Percentiles rank a stretch among this genome's conserved stretches.
Evolutionary conservation across 2,113 vertebrate species (phyloP).

Genomic region (Agelaius phoeniceus): DNA sequence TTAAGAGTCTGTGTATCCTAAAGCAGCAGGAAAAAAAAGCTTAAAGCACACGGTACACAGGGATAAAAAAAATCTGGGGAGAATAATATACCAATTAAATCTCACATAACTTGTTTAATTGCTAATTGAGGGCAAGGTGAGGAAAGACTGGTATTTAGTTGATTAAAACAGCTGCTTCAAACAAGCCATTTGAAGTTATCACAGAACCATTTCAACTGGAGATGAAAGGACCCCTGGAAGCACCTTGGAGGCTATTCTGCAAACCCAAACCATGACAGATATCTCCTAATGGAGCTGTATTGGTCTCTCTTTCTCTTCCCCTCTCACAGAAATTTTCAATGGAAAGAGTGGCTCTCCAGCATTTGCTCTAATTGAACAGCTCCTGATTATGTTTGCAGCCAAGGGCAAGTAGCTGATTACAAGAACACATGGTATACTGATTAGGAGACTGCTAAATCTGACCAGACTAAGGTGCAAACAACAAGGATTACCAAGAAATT

Average conservation of each 20-base stretch:
- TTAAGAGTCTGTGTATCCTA: not conserved
- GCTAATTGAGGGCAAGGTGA: conserved; percentile 27
- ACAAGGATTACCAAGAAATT: not conserved
- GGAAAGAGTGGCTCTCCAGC: not conserved
- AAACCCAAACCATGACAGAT: not conserved
- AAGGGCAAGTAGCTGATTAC: not conserved
- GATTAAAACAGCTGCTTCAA: conserved; percentile 60
- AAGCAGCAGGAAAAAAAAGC: not conserved
- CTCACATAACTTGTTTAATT: conserved; percentile 25
- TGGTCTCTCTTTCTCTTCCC: conserved; percentile 13
- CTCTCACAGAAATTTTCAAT: not conserved
- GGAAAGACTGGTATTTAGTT: conserved; percentile 8
- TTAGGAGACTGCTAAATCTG: not conserved
- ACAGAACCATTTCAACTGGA: not conserved
- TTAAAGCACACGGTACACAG: not conserved
- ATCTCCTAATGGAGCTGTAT: not conserved
- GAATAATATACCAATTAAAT: not conserved
- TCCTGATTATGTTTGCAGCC: conserved; percentile 15
- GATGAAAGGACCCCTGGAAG: not conserved
- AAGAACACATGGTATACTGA: not conserved
- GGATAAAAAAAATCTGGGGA: not conserved
- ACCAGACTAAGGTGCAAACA: not conserved
- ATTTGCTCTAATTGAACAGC: conserved; percentile 18
- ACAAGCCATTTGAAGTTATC: conserved; percentile 38
- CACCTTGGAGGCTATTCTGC: not conserved